Conservation (phyloP, 1,140 invertebrate species). For the Lepidurus arcticus region DNA sequence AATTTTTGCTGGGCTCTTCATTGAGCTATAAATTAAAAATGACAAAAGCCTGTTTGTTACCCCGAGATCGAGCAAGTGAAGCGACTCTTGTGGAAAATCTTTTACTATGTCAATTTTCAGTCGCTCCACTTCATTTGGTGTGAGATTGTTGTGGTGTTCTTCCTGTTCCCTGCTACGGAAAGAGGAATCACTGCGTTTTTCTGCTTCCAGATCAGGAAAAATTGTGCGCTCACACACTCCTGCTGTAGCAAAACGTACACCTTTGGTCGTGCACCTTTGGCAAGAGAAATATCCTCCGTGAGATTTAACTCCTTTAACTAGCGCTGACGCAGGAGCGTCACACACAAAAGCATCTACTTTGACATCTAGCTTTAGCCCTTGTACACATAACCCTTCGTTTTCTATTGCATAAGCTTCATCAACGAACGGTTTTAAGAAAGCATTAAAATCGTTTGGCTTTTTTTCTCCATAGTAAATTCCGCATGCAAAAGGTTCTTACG, state of each 20-base stretch:
- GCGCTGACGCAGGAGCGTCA: constrained; percentile 33
- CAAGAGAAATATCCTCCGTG: constrained; percentile 39
- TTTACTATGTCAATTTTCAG: neutral
- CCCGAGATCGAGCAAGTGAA: neutral
- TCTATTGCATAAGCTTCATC: no score
- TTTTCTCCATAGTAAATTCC: no score
- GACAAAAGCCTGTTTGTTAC: neutral
- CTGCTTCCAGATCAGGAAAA: constrained; percentile 23
- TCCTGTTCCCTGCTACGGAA: neutral
- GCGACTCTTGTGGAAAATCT: neutral
- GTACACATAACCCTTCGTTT: no score
- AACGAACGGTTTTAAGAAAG: no score
- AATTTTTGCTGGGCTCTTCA: neutral
- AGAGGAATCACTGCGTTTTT: constrained; percentile 32
- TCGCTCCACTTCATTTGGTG: neutral
- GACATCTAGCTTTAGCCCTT: no score
- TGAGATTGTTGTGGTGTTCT: neutral
- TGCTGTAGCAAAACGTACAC: constrained; percentile 36
- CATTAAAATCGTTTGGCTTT: no score
- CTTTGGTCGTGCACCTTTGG: constrained; percentile 38
- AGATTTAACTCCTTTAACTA: constrained; percentile 37
- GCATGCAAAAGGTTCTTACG: no score
- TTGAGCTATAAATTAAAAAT: neutral
- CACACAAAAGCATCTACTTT: constrained; percentile 36
- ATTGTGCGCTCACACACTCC: constrained; percentile 36